Evolutionary conservation across 2,888 invertebrate genomes (phyloP), one percentile per base, ranked within the genome.

Genomic region (Parapristionchus giblindavisi): DNA sequence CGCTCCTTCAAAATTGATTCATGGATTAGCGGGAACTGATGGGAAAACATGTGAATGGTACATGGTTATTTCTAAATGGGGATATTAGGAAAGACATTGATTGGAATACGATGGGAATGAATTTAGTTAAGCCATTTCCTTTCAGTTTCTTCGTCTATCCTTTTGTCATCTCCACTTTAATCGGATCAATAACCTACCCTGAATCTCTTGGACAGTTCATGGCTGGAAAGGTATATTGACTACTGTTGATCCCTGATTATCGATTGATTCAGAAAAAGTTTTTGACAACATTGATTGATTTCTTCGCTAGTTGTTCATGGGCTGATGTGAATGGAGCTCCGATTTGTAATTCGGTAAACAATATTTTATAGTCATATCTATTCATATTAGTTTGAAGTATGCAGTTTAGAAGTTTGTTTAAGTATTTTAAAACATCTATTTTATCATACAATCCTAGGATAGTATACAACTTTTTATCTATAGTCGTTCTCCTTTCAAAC

Each of bases 61-160:
- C n/a, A n/a, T n/a, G n/a, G n/a, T n/a, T n/a, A n/a, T n/a, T n/a
- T n/a, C n/a, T n/a, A n/a, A n/a, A n/a, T n/a, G n/a, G n/a, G n/a
- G n/a, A n/a, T n/a, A n/a, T n/a, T n/a, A n/a, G n/a, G n/a, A n/a
- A n/a, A n/a, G n/a, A n/a, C n/a, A n/a, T n/a, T n/a, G n/a, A n/a
- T n/a, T n/a, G n/a, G n/a, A n/a, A n/a, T n/a, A n/a, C n/a, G n/a
- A n/a, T n/a, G n/a, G 14, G 21, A 17, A 34, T 24, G 34, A n/a
- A 17, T 1, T 34, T n/a, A 11, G 21, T 61, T 14, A 6, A 24
- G 24, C 34, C 11, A 29, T 14, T 43, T 43, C 17, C 17, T 43
- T 17, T 65, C 63, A 65, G 63, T 43, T 65, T 65, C 63, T 65
- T 65, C 43, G 63, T 65, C 0, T 65, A 65, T 36, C 63, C 63